Percentiles rank a stretch among this genome's conserved stretches.
Conservation (phyloP, 2,797 vertebrate species). For the Rhinogobio ventralis region DNA sequence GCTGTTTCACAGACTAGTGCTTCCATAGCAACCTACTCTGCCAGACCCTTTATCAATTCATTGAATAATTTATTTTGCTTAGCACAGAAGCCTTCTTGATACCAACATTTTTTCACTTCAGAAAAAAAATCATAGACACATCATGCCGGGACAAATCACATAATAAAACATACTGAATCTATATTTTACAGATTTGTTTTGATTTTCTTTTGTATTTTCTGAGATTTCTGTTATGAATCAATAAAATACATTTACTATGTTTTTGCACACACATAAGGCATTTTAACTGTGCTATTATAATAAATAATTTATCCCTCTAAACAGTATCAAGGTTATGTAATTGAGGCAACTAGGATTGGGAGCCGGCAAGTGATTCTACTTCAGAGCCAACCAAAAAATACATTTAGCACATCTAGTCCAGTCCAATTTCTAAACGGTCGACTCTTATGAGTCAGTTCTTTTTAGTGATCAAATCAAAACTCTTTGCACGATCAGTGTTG, state of each 20-base stretch:
- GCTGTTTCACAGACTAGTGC: conserved; percentile 35
- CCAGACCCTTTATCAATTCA: conserved; percentile 59
- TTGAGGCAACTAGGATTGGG: neutral
- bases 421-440: neutral
- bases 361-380: neutral
- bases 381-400: neutral
- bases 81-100: conserved; percentile 46
- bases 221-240: neutral
- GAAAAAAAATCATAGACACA: conserved; percentile 24
- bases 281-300: neutral
- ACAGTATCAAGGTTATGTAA: neutral
- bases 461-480: neutral
- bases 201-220: neutral
- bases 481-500: neutral
- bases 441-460: neutral
- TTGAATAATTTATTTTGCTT: conserved; percentile 72
- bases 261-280: neutral
- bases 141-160: neutral
- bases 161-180: neutral
- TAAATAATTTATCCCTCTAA: neutral
- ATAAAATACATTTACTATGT: neutral
- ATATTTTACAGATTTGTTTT: neutral
- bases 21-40: conserved; percentile 67
- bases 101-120: conserved; percentile 45
- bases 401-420: neutral